Percentiles rank a stretch among this genome's conserved stretches.
Conservation (phyloP, 2,888 invertebrate genomes). For the Pyrrhia umbra region DNA sequence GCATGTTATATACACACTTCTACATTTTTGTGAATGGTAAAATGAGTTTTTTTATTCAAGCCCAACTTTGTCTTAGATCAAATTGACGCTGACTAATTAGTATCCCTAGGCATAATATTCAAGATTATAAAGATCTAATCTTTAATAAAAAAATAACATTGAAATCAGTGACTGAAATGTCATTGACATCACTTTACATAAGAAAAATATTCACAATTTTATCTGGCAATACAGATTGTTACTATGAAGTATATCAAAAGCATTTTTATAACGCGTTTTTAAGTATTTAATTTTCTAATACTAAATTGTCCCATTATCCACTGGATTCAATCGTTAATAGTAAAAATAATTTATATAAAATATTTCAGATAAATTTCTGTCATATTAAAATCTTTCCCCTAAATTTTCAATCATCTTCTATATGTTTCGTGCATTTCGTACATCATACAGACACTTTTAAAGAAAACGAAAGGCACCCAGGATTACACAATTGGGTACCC, state of each 20-base stretch:
- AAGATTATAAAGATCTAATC: constrained; percentile 86
- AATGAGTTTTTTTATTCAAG: constrained; percentile 76
- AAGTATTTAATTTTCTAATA: constrained; percentile 83
- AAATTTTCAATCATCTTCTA: constrained; percentile 93
- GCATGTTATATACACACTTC: constrained; percentile 86
- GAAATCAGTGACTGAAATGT: constrained; percentile 89
- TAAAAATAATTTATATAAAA: constrained; percentile 88
- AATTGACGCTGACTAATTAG: constrained; percentile 80
- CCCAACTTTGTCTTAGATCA: constrained; percentile 77
- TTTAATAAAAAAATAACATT: constrained; percentile 87
- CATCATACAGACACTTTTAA: constrained; percentile 93
- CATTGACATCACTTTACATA: constrained; percentile 87
- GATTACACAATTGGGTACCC: constrained; percentile 88
- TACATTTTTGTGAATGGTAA: constrained; percentile 80
- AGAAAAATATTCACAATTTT: constrained; percentile 90
- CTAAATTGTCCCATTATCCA: constrained; percentile 87
- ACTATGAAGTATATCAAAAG: constrained; percentile 86
- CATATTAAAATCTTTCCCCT: constrained; percentile 77
- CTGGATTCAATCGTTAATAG: constrained; percentile 86
- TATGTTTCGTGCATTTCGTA: constrained; percentile 97
- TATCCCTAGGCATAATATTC: constrained; percentile 86
- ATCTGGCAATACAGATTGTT: constrained; percentile 90
- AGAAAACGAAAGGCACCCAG: constrained; percentile 89
- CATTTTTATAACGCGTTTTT: constrained; percentile 77
- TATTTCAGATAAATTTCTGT: constrained; percentile 82